phyloP scores from a whole-genome alignment of 2,888 invertebrate genomes.

The Drosophila lacicola region DNA sequence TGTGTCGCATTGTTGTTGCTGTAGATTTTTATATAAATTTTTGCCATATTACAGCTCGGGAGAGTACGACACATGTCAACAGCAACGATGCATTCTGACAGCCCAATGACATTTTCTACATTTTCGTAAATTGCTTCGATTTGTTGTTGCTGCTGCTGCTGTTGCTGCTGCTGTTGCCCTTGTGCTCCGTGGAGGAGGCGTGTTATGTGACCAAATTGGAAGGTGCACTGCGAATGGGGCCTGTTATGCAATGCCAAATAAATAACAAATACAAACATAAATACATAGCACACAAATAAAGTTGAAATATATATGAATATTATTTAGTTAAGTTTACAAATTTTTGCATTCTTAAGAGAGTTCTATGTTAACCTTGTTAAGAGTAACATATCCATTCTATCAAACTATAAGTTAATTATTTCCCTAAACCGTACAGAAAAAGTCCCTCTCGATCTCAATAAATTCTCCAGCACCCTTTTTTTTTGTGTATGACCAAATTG shows the following conservation, averaged over 20 bases:
- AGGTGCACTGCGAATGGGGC: slow-evolving; percentile 23
- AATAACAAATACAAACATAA: neutral
- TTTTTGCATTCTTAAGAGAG: neutral
- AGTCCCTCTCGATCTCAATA: too few species aligned
- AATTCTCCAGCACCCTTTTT: too few species aligned
- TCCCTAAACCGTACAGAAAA: too few species aligned
- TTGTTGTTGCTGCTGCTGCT: slow-evolving; percentile 55
- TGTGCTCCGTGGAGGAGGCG: slow-evolving; percentile 37
- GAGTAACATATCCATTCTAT: neutral
- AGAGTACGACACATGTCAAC: slow-evolving; percentile 69
- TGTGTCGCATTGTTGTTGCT: slow-evolving; percentile 52
- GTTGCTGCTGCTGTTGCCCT: slow-evolving; percentile 8
- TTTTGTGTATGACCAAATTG: too few species aligned
- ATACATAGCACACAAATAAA: neutral
- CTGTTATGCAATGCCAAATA: slow-evolving; percentile 28
- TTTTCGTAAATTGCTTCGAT: slow-evolving; percentile 83
- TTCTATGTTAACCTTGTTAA: neutral
- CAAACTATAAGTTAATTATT: too few species aligned
- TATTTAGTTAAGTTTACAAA: neutral
- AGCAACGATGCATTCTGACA: slow-evolving; percentile 82
- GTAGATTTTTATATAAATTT: slow-evolving; percentile 69
- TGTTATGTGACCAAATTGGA: slow-evolving; percentile 54
- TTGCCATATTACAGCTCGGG: slow-evolving; percentile 55
- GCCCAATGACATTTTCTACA: slow-evolving; percentile 83
- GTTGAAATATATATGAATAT: neutral